Evolutionary conservation across 2,888 invertebrate species (phyloP), one percentile per base, ranked within the genome.

Genomic region (Parelbella ahira): DNA sequence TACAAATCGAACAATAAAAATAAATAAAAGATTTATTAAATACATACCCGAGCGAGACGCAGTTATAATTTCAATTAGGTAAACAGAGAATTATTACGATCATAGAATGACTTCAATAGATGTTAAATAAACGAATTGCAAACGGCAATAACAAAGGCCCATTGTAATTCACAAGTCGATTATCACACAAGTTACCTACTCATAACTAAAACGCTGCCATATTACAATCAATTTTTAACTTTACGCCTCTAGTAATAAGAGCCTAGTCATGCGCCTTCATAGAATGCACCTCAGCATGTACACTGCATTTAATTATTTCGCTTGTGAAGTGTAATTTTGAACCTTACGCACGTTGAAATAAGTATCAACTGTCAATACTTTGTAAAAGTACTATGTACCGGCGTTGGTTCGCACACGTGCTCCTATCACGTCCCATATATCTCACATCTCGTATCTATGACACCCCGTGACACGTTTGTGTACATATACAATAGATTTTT

Each of bases 91-190:
- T 15, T 38, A 38, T 38, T 38, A 24, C 18, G 12, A 32, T 39
- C 38, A 32, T 19, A 39, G 30, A 12, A 33, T 11, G 12, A 27
- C 23, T 30, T 29, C 7, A 39, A 23, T 32, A 24, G 29, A 23
- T 27, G 12, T 32, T 29, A 32, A 38, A 19, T 32, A 15, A 6
- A 30, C 15, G 38, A 39, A 32, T 32, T 39, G 30, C 4, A 25
- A 29, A 39, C 24, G 32, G 19, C 6, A 20, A 33, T 37, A 43
- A 45, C 36, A 43, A 37, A 37, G 32, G 12, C 15, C 10, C 28
- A 43, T 48, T 45, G 38, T 48, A 18, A 43, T 36, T 43, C 47
- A 18, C 9, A 27, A 21, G 38, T 12, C 38, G 47, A 49, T 18
- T 10, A 18, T 10, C 18, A 24, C 27, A 13, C 12, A 28, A 18